Conservation (phyloP, 2,113 vertebrate species). For the Catharus minimus region DNA sequence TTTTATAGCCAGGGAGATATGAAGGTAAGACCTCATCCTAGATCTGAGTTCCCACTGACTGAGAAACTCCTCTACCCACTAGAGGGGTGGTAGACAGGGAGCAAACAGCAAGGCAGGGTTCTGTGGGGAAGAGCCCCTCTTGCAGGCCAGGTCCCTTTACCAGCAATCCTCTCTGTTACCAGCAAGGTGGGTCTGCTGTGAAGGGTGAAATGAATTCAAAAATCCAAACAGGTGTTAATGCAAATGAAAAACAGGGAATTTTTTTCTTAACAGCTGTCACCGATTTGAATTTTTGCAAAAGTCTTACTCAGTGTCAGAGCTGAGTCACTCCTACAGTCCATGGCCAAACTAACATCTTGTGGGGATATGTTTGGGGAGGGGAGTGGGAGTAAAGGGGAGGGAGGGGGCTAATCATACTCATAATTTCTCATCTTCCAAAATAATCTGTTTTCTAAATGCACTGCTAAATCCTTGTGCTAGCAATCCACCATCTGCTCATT, state of each 20-base stretch:
- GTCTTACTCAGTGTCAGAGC: neutral
- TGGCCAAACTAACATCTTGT: conserved; percentile 30
- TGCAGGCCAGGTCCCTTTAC: neutral
- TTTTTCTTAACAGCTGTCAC: neutral
- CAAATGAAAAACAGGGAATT: neutral
- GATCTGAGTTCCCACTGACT: neutral
- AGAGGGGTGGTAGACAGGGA: neutral
- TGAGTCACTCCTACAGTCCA: conserved; percentile 22
- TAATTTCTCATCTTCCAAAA: conserved; percentile 53
- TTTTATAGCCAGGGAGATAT: neutral
- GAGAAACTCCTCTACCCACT: neutral
- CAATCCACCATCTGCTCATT: conserved; percentile 63
- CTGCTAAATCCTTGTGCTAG: conserved; percentile 55
- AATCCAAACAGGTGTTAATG: neutral
- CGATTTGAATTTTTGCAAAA: conserved; percentile 1
- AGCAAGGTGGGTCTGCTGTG: neutral
- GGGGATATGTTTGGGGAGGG: conserved; percentile 2
- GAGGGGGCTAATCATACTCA: conserved; percentile 37
- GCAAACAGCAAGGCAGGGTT: neutral
- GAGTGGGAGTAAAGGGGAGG: conserved; percentile 20
- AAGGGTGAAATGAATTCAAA: neutral
- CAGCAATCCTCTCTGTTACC: neutral
- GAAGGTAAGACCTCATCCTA: neutral
- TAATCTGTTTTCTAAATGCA: conserved; percentile 60
- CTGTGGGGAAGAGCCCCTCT: neutral